Evolutionary conservation across 2,797 vertebrate species (phyloP), one percentile per base, ranked within the genome.

Genomic region (Anguilla obscura): DNA sequence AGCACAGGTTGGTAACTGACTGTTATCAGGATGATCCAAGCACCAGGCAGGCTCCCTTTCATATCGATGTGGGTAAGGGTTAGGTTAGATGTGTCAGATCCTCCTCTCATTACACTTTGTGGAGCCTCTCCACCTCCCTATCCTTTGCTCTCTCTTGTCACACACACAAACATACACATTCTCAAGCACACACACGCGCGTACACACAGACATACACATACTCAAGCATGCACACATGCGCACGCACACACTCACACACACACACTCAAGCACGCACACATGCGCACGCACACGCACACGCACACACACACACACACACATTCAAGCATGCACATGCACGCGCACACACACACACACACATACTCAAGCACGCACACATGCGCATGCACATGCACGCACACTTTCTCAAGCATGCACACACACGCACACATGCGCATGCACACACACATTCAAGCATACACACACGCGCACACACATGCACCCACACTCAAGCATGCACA

Each of bases 21-120:
- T 85, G 66, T 60, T 88, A 79, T 85, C 83, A 88, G 84, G 82
- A 88, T 56, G 52, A 58, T 30, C 9, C n/a, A 30, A 56, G 24
- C 50, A 50, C 52, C 87, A 85, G 87, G 24, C 24, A 14, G 58
- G 40, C 45, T 9, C 56, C 50, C 50, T 27, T 16, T 54, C 69
- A 84, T 88, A 52, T 52, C 10, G 8, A 52, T 52, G 36, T 40
- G 36, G 36, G 36, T 40, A 40, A 40, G 36, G 36, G 36, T 40
- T 40, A 40, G 36, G 36, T 50, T 74, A 27, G 40, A 48, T 48
- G 66, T 56, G 71, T 85, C 84, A 60, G 24, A 24, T n/a, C 66
- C 52, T 7, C 50, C 80, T 79, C 40, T 48, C 83, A 60, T 66
- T 18, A 2, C 30, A 52, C 66, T 60, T 33, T 85, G 36, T 86